A percentile compares a stretch with the other conserved stretches of the same genome.
phyloP scores from a whole-genome alignment of 2,797 vertebrate species.

The Typhlichthys eigenmanni region DNA sequence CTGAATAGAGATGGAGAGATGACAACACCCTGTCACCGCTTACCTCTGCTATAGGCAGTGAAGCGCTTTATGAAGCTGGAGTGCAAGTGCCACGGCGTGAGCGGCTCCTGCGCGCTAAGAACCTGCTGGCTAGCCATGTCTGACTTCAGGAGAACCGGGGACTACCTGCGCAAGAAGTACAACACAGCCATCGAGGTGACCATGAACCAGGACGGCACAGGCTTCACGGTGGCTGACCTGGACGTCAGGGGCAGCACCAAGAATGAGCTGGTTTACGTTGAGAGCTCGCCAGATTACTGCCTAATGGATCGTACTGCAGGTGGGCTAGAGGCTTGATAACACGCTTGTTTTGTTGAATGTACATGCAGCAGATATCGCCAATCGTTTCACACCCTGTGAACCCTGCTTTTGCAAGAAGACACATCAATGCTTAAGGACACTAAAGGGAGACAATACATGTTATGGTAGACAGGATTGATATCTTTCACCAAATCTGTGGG shows the following conservation, averaged over 20 bases:
- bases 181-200: constrained; percentile 93
- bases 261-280: constrained; percentile 95
- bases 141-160: constrained; percentile 92
- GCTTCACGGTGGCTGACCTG: constrained; percentile 89
- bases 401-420: not conserved
- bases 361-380: not conserved
- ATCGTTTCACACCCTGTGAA: not conserved
- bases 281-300: constrained; percentile 97
- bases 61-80: constrained; percentile 97
- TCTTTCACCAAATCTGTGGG: constrained; percentile 15
- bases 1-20: constrained; percentile 3
- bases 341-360: not conserved
- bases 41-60: constrained; percentile 84
- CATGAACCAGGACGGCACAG: constrained; percentile 95
- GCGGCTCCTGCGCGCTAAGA: constrained; percentile 94
- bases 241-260: constrained; percentile 90
- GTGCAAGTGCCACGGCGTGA: constrained; percentile 98
- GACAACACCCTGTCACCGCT: constrained; percentile 59
- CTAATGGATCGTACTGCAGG: constrained; percentile 92
- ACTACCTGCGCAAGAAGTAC: constrained; percentile 93
- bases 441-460: constrained; percentile 3
- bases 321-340: constrained; percentile 41
- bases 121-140: constrained; percentile 97
- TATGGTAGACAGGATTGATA: not conserved
- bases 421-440: not conserved